Conservation (phyloP, 2,888 invertebrate genomes). For the Zelleria hepariella region DNA sequence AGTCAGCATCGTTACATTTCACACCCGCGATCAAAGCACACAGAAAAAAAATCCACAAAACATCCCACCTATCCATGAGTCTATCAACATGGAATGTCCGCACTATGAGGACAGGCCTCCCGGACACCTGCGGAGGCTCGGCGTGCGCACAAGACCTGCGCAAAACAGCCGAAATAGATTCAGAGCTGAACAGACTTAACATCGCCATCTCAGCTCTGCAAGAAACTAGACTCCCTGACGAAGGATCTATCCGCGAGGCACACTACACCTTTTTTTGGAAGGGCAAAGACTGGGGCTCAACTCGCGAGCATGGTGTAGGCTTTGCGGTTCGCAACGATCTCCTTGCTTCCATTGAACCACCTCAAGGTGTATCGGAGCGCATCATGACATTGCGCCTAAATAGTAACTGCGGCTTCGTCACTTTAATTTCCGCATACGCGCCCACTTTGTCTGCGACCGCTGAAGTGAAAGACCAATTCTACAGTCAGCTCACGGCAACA, state of each 20-base stretch:
- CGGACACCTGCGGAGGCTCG: slow-evolving; percentile 9
- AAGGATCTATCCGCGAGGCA: slow-evolving; percentile 10
- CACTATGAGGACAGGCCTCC: slow-evolving; percentile 12
- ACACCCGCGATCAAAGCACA: neutral
- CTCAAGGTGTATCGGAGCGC: slow-evolving; percentile 8
- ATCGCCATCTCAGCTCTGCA: slow-evolving; percentile 12
- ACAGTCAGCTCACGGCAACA: neutral
- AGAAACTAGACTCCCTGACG: slow-evolving; percentile 13
- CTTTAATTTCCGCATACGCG: slow-evolving; percentile 12
- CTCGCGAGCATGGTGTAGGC: slow-evolving; percentile 12
- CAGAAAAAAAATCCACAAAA: neutral
- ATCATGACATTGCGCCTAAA: slow-evolving; percentile 9
- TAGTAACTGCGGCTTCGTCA: slow-evolving; percentile 5
- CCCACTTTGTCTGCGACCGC: slow-evolving; percentile 9
- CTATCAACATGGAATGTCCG: slow-evolving; percentile 11
- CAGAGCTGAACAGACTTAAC: slow-evolving; percentile 10
- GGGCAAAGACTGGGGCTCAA: neutral
- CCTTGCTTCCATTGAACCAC: slow-evolving; percentile 3
- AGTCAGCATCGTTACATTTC: neutral
- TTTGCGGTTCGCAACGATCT: slow-evolving; percentile 12
- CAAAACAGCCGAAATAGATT: slow-evolving; percentile 11
- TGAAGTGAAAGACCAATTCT: slow-evolving; percentile 4
- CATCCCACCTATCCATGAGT: slow-evolving; percentile 4
- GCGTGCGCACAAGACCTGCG: slow-evolving; percentile 5
- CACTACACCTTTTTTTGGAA: slow-evolving; percentile 12